Percentiles rank a stretch among this genome's conserved stretches.
phyloP scores from a whole-genome alignment of 92 coral and sea anemone genomes.

The Porites cylindrica region DNA sequence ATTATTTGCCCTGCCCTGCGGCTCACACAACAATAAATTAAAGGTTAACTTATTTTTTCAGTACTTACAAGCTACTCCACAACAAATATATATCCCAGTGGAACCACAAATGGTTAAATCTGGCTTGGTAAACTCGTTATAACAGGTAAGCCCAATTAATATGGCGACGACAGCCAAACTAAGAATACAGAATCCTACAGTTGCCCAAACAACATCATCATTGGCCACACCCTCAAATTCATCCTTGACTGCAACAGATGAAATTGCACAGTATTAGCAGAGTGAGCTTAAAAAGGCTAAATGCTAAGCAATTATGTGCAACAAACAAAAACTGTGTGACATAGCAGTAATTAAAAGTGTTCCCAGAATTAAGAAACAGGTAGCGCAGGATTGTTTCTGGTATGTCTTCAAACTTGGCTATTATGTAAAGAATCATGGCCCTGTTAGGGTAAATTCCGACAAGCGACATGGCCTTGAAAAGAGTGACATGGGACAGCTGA shows the following conservation, averaged over 20 bases:
- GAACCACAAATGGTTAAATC: conserved; percentile 84
- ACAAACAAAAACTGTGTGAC: no score
- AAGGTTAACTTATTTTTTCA: not conserved
- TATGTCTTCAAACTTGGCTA: no score
- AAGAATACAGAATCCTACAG: conserved; percentile 78
- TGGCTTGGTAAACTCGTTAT: conserved; percentile 92
- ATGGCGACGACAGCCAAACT: conserved; percentile 72
- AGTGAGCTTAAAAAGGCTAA: not conserved
- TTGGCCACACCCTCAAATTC: conserved; percentile 90
- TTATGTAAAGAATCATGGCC: no score
- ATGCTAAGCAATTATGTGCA: no score
- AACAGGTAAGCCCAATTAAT: conserved; percentile 78
- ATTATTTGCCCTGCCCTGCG: no score
- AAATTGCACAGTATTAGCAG: not conserved
- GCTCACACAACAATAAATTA: not conserved
- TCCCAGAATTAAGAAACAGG: no score
- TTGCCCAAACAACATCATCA: conserved; percentile 88
- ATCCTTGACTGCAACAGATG: conserved; percentile 69
- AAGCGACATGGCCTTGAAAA: no score
- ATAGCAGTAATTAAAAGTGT: no score
- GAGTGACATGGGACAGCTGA: no score
- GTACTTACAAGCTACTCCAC: conserved; percentile 92
- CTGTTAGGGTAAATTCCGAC: no score
- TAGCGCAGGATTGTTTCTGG: no score
- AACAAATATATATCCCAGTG: conserved; percentile 76